These are phyloP conservation scores for Silurus lanzhouensis DNA, from an alignment of 2,797 vertebrate species.

Conservation along the genomic window DNA sequence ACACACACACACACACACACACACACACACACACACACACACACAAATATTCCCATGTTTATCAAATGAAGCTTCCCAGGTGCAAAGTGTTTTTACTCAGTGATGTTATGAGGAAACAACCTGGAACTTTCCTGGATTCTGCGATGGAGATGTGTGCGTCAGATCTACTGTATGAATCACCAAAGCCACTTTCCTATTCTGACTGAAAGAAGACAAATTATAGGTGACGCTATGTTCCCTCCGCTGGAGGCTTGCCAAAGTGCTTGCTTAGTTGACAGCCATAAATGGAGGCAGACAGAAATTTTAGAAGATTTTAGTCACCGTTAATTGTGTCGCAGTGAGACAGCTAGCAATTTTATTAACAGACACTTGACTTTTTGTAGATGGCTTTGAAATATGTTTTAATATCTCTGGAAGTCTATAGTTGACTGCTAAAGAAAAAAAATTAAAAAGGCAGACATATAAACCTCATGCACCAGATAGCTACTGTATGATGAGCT, in stretches of 20 bases:
- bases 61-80: conserved; percentile 50
- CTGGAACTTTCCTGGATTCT: conserved; percentile 63
- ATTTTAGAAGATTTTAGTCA: conserved; percentile 58
- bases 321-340: conserved; percentile 64
- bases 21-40: conserved; percentile 12
- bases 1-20: background rate
- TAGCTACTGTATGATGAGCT: conserved; percentile 72
- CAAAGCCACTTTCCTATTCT: conserved; percentile 68
- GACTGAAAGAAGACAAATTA: conserved; percentile 69
- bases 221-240: conserved; percentile 71
- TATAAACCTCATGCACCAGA: conserved; percentile 63
- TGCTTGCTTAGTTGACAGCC: conserved; percentile 66
- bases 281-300: conserved; percentile 65
- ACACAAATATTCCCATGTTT: conserved; percentile 1
- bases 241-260: conserved; percentile 60
- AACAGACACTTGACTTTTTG: conserved; percentile 45
- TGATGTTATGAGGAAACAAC: conserved; percentile 51
- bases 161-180: conserved; percentile 68
- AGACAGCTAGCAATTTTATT: conserved; percentile 31
- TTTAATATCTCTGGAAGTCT: conserved; percentile 42
- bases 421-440: background rate
- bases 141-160: conserved; percentile 56
- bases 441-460: conserved; percentile 2
- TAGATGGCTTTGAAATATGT: conserved; percentile 50
- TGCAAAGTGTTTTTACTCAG: conserved; percentile 42